Conservation (phyloP, 92 coral and sea anemone genomes). For the Nematostella vectensis region DNA sequence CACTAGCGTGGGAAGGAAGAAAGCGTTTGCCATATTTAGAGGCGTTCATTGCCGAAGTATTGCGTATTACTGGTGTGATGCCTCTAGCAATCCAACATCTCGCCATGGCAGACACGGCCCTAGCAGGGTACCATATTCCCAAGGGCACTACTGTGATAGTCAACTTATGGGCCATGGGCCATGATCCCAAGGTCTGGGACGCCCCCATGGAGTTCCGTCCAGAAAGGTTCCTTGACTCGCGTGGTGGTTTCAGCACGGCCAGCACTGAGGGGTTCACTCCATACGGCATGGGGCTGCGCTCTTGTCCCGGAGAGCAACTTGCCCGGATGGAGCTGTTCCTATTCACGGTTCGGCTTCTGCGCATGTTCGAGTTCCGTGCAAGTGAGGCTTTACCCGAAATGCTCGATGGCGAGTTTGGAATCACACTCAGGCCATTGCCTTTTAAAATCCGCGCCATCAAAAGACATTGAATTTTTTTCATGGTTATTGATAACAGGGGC, state of each 20-base stretch:
- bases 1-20: constrained; percentile 51
- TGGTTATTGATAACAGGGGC: too few species aligned
- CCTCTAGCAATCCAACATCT: constrained; percentile 65
- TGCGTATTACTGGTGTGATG: constrained; percentile 42
- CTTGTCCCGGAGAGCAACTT: constrained; percentile 66
- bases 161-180: constrained; percentile 66
- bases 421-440: constrained; percentile 59
- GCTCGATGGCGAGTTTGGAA: constrained; percentile 49
- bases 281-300: constrained; percentile 54
- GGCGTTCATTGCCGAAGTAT: constrained; percentile 44
- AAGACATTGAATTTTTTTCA: constrained; percentile 1
- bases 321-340: constrained; percentile 49
- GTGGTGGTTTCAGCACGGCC: constrained; percentile 32
- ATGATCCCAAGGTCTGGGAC: constrained; percentile 49
- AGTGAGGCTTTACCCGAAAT: constrained; percentile 42
- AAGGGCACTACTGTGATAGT: constrained; percentile 52
- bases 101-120: constrained; percentile 31
- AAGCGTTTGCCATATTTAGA: constrained; percentile 39
- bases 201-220: constrained; percentile 55
- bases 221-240: constrained; percentile 45
- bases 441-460: constrained; percentile 34
- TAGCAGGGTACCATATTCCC: constrained; percentile 52
- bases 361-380: constrained; percentile 32
- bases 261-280: constrained; percentile 29
- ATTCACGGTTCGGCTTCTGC: constrained; percentile 43